These are phyloP conservation scores for Tinea pellionella DNA, from an alignment of 2,888 invertebrate species.

Conservation along the genomic window DNA sequence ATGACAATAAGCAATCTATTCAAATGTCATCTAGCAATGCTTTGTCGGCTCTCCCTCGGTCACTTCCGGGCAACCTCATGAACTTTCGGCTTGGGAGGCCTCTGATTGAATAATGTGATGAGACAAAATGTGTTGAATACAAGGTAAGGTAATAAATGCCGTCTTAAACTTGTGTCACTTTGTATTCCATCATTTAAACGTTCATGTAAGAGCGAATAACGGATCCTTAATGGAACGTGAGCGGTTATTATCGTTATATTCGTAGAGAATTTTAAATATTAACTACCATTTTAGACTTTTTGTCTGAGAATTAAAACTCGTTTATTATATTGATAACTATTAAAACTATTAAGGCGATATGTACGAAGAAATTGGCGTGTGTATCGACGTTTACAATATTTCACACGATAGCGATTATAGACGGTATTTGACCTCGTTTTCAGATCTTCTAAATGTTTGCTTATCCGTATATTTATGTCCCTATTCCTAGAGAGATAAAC, in stretches of 20 bases:
- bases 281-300: background rate
- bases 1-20: constrained; percentile 22
- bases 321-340: background rate
- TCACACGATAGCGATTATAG: background rate
- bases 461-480: background rate
- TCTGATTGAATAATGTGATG: constrained; percentile 37
- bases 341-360: background rate
- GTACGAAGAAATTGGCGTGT: background rate
- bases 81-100: constrained; percentile 38
- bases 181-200: constrained; percentile 18
- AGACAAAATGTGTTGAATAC: constrained; percentile 44
- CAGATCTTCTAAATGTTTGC: background rate
- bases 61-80: constrained; percentile 30
- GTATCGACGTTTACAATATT: background rate
- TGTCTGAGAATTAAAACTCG: background rate
- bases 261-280: background rate
- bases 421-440: background rate
- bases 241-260: background rate
- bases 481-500: too few relatives aligned
- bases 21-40: constrained; percentile 27
- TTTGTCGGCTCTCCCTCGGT: constrained; percentile 26
- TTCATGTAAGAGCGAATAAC: constrained; percentile 24
- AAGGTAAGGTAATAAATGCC: constrained; percentile 33
- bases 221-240: constrained; percentile 1
- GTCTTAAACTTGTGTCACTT: constrained; percentile 29